Percentiles rank a stretch among this genome's conserved stretches.
Evolutionary conservation across 2,888 invertebrate species (phyloP).

Genomic region (Vesta saturnalis): DNA sequence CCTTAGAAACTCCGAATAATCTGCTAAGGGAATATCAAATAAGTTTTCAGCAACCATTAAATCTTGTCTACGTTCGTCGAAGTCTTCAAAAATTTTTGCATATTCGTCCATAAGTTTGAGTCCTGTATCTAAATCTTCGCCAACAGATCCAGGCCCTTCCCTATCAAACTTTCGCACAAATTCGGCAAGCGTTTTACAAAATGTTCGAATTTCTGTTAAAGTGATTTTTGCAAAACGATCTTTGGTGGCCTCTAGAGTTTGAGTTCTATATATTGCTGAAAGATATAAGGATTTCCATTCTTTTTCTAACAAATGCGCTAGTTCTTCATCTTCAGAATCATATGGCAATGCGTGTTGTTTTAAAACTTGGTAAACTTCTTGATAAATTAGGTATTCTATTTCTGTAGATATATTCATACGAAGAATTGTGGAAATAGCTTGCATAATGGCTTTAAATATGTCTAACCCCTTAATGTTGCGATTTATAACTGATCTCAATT

Average conservation of each 20-base stretch:
- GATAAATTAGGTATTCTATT: slow-evolving; percentile 76
- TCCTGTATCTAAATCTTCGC: slow-evolving; percentile 80
- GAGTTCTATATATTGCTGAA: slow-evolving; percentile 74
- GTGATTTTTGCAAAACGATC: slow-evolving; percentile 87
- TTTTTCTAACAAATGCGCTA: slow-evolving; percentile 70
- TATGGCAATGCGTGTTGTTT: slow-evolving; percentile 73
- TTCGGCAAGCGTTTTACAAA: slow-evolving; percentile 68
- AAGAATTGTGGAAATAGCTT: slow-evolving; percentile 80
- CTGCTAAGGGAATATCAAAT: slow-evolving; percentile 87
- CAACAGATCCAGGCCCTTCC: slow-evolving; percentile 85
- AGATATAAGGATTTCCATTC: slow-evolving; percentile 77
- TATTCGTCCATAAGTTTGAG: slow-evolving; percentile 77
- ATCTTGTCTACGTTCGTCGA: slow-evolving; percentile 73
- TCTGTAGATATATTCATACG: slow-evolving; percentile 82
- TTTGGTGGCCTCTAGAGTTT: slow-evolving; percentile 81
- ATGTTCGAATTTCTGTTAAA: slow-evolving; percentile 76
- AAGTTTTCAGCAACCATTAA: slow-evolving; percentile 81
- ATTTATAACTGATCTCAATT: slow-evolving; percentile 71
- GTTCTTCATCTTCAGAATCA: slow-evolving; percentile 65
- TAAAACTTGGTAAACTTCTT: slow-evolving; percentile 82
- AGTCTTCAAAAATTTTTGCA: slow-evolving; percentile 69
- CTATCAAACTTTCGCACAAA: slow-evolving; percentile 79
- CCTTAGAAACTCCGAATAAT: slow-evolving; percentile 79
- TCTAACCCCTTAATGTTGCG: slow-evolving; percentile 81
- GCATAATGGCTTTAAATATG: slow-evolving; percentile 86